A percentile compares a stretch with the other conserved stretches of the same genome.
Evolutionary conservation across 1,140 invertebrate species (phyloP).

Genomic region (Cydia splendana): DNA sequence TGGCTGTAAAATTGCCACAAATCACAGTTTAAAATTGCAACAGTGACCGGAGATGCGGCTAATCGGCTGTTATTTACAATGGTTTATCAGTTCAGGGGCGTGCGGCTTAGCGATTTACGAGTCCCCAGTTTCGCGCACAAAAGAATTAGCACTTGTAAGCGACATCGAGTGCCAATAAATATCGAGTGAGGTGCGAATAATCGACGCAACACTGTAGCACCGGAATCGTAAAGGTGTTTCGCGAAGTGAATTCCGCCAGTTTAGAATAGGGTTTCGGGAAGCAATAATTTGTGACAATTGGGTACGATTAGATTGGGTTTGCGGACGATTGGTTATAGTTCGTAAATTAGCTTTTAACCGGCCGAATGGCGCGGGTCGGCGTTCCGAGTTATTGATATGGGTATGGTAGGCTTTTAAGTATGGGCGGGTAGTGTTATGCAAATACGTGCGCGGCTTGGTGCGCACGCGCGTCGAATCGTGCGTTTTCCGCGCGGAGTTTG

Average conservation of each 20-base stretch:
- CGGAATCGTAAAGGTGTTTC: constrained; percentile 26
- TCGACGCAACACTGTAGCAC: constrained; percentile 70
- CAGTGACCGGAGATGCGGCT: constrained; percentile 56
- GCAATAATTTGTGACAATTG: constrained; percentile 78
- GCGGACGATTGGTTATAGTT: constrained; percentile 74
- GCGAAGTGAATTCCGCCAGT: constrained; percentile 67
- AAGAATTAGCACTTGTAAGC: constrained; percentile 69
- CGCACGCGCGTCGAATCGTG: constrained; percentile 77
- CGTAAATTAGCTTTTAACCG: constrained; percentile 68
- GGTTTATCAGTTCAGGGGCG: constrained; percentile 67
- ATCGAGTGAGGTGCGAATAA: constrained; percentile 66
- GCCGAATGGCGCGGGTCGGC: constrained; percentile 50
- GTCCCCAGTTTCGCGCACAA: constrained; percentile 54
- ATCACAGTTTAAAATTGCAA: constrained; percentile 56
- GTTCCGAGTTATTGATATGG: constrained; percentile 34
- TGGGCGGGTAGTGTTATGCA: constrained; percentile 65
- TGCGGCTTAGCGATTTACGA: constrained; percentile 65
- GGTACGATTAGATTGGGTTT: constrained; percentile 76
- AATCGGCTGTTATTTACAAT: constrained; percentile 71
- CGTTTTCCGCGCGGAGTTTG: constrained; percentile 72
- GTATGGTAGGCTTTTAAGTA: constrained; percentile 42
- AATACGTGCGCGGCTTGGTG: constrained; percentile 53
- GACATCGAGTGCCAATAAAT: constrained; percentile 77
- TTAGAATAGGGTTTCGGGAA: constrained; percentile 75
- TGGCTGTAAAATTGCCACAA: constrained; percentile 51